Percentiles rank a stretch among this genome's conserved stretches.
phyloP scores from a whole-genome alignment of 2,113 vertebrate species.

The Hystrix brachyura region DNA sequence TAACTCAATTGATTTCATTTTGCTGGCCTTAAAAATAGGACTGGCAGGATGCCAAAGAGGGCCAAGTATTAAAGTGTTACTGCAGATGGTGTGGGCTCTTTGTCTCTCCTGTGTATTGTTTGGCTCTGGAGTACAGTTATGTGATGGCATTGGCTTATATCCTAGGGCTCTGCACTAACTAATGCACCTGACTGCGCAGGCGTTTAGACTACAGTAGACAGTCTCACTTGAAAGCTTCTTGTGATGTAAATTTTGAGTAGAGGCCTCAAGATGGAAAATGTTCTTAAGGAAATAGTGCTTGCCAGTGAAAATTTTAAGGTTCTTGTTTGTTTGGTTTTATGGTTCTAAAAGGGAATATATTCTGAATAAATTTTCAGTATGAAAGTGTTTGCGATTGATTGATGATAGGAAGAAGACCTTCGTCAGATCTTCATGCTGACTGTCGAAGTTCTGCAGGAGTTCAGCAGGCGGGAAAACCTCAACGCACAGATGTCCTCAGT shows the following conservation, averaged over 20 bases:
- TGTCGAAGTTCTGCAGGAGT: constrained; percentile 98
- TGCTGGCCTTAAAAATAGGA: constrained; percentile 89
- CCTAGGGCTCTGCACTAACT: constrained; percentile 66
- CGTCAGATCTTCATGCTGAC: constrained; percentile 98
- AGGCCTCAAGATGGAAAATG: constrained; percentile 57
- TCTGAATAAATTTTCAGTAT: neutral
- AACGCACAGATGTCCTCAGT: constrained; percentile 98
- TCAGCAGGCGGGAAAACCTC: constrained; percentile 96
- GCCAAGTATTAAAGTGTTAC: constrained; percentile 87
- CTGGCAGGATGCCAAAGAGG: constrained; percentile 87
- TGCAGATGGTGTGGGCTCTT: constrained; percentile 88
- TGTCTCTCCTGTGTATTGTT: constrained; percentile 88
- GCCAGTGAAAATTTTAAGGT: constrained; percentile 59
- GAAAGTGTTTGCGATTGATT: constrained; percentile 70
- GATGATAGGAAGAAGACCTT: constrained; percentile 94
- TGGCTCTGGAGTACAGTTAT: constrained; percentile 85
- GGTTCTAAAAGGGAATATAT: constrained; percentile 39
- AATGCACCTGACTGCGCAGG: constrained; percentile 68
- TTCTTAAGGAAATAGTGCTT: constrained; percentile 61
- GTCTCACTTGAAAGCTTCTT: neutral
- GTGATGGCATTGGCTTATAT: constrained; percentile 84
- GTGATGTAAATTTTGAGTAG: constrained; percentile 4
- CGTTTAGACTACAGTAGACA: neutral
- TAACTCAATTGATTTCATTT: constrained; percentile 85
- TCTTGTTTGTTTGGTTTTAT: constrained; percentile 58